These are phyloP conservation scores for Oceanodroma tethys DNA, from an alignment of 2,113 vertebrate genomes.

Conservation along the genomic window DNA sequence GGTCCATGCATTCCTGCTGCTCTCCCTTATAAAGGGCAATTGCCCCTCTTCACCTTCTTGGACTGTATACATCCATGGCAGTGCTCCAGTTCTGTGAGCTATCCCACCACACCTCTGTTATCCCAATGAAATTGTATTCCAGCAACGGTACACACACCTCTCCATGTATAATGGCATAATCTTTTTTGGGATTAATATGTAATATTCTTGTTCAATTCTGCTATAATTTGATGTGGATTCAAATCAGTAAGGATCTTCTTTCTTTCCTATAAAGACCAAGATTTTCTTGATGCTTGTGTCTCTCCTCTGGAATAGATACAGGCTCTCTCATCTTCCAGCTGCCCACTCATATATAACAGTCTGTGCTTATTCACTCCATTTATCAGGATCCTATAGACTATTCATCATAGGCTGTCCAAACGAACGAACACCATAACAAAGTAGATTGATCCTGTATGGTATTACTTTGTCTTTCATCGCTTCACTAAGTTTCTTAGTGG, in stretches of 20 bases:
- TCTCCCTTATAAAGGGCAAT: not conserved
- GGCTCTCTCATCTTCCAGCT: not conserved
- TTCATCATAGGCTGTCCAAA: not conserved
- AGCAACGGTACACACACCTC: not conserved
- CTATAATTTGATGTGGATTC: not conserved
- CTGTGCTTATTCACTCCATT: not conserved
- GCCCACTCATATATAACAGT: not conserved
- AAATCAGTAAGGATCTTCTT: not conserved
- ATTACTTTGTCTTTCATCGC: not conserved
- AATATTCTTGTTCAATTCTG: not conserved
- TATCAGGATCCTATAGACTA: not conserved
- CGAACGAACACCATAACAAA: not conserved
- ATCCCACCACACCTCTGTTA: not conserved
- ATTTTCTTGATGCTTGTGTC: not conserved
- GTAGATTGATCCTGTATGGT: not conserved
- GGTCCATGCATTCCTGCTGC: not conserved
- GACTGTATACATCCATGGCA: not conserved
- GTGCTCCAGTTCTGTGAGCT: not conserved
- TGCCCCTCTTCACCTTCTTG: not conserved
- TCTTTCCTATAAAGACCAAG: not conserved
- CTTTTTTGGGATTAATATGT: accelerated
- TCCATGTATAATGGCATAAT: not conserved
- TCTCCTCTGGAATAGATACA: not conserved
- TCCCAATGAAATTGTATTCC: not conserved
- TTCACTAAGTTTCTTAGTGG: not conserved